Evolutionary conservation across 2,888 invertebrate species (phyloP).

Genomic region (Prionchulus punctatus): DNA sequence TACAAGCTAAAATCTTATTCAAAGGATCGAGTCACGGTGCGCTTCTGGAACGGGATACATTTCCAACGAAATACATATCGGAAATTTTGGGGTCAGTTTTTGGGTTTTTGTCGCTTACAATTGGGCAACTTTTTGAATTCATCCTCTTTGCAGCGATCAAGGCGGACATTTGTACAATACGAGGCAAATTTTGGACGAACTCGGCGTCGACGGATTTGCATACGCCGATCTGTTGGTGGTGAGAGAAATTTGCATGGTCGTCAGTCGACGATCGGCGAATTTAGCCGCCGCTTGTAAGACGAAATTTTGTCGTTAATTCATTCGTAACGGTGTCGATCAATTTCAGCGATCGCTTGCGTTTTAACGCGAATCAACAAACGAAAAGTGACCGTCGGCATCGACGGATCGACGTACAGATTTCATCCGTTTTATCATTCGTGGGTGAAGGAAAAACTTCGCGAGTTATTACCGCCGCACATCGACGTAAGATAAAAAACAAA

Average conservation of each 20-base stretch:
- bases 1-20: constrained; percentile 34
- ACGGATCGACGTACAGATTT: constrained; percentile 89
- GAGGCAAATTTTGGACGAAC: constrained; percentile 62
- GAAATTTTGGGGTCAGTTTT: constrained; percentile 62
- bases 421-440: constrained; percentile 88
- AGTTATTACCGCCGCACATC: constrained; percentile 22
- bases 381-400: constrained; percentile 77
- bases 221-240: constrained; percentile 58
- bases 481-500: no score
- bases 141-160: constrained; percentile 17
- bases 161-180: constrained; percentile 46
- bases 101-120: neutral
- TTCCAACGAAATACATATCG: constrained; percentile 90
- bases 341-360: constrained; percentile 49
- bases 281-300: constrained; percentile 55
- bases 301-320: neutral
- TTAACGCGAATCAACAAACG: constrained; percentile 74
- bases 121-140: neutral
- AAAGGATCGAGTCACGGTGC: constrained; percentile 24
- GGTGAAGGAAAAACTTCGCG: constrained; percentile 67
- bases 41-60: constrained; percentile 50
- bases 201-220: constrained; percentile 45
- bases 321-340: neutral
- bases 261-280: constrained; percentile 79
- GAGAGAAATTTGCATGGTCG: constrained; percentile 72